Conservation (phyloP, 2,797 vertebrate species). For the Rousettus madagascariensis region DNA sequence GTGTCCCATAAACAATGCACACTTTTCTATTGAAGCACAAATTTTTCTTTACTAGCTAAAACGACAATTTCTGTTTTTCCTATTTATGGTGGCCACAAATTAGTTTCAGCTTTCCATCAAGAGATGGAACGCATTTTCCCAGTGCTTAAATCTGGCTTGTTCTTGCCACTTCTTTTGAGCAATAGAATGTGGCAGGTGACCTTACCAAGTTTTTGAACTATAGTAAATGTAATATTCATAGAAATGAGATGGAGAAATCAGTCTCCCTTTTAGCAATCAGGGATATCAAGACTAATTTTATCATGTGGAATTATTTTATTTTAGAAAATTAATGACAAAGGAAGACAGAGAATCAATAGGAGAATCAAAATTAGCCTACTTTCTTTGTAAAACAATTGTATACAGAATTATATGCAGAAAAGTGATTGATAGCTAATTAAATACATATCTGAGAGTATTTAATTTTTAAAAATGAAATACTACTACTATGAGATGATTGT, state of each 20-base stretch:
- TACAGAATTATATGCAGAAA: not conserved
- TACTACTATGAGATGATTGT: not conserved
- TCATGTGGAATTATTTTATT: not conserved
- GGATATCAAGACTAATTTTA: not conserved
- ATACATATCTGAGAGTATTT: not conserved
- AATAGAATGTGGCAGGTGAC: not conserved
- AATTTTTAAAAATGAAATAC: not conserved
- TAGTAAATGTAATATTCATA: not conserved
- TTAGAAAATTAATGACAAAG: constrained; percentile 14
- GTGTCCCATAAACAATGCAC: not conserved
- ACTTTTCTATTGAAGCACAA: not conserved
- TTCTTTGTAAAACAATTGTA: not conserved
- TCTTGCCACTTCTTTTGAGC: not conserved
- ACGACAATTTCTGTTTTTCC: not conserved
- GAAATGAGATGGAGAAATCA: not conserved
- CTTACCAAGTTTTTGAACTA: not conserved
- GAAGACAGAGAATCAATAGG: not conserved
- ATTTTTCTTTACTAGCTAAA: not conserved
- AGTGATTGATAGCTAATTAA: not conserved
- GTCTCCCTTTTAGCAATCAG: not conserved
- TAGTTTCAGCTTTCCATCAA: not conserved
- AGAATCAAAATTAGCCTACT: not conserved
- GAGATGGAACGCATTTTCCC: not conserved
- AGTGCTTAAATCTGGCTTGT: not conserved
- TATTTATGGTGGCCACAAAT: not conserved